A percentile compares a stretch with the other conserved stretches of the same genome.
phyloP scores from a whole-genome alignment of 1,140 invertebrate species.

The Metopolophium dirhodum region DNA sequence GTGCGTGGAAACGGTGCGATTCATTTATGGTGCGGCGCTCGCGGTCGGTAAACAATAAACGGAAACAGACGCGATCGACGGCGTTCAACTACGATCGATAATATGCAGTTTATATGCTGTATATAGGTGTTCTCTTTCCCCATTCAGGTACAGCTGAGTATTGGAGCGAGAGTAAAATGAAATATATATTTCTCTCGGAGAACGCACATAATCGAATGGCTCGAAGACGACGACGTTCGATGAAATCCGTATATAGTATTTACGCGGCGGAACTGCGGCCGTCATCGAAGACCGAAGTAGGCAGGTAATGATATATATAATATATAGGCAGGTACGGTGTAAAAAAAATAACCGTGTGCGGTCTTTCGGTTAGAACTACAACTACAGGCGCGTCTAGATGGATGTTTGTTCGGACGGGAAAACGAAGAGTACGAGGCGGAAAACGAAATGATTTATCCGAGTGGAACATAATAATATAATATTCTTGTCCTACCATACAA shows the following conservation, averaged over 20 bases:
- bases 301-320: neutral
- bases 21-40: neutral
- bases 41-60: neutral
- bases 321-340: neutral
- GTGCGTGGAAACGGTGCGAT: neutral
- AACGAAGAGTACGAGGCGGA: neutral
- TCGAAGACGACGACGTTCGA: neutral
- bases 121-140: too few species aligned
- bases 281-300: neutral
- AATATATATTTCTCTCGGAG: neutral
- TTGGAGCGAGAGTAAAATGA: neutral
- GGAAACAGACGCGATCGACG: neutral
- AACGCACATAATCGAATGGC: neutral
- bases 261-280: neutral
- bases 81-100: neutral
- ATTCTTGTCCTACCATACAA: neutral
- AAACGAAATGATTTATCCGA: neutral
- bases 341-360: slow-evolving; percentile 21
- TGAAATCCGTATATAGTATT: slow-evolving; percentile 2
- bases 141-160: neutral
- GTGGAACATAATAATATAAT: neutral
- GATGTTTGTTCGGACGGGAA: neutral
- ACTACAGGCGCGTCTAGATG: neutral
- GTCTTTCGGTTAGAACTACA: neutral
- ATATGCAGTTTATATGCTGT: neutral